Base-by-base conservation (phyloP, 2,888 invertebrate genomes). In the Melikaiella ostensackeni region DNA sequence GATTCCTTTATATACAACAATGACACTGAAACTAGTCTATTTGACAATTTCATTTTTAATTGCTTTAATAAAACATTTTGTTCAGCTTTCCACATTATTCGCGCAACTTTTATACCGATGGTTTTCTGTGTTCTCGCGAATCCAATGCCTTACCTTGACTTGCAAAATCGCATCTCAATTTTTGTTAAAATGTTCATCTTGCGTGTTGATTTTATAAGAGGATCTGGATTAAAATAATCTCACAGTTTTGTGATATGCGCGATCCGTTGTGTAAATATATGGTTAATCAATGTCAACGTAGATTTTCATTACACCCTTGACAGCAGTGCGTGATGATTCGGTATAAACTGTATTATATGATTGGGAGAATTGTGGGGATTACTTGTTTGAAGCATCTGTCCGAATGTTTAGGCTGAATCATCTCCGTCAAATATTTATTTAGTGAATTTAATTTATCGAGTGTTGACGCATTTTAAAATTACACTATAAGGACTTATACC, bases 41-140 rank as follows among this genome's bases (percentile, higher is more conserved):
- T 30, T 4, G 24, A 13, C 38, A 66, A 19, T 66, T 38, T 27
- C 30, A 70, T 70, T 70, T 70, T 70, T 50, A 70, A 70, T 70
- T 46, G 19, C n/a, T 50, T 19, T 70, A n/a, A 50, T 70, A 30
- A 27, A 11, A 50, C n/a, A 50, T 9, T 1, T 50, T 5, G 19
- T 8, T 16, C 9, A 64, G 21, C 35, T 64, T 1, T n/a, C 24
- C 6, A 38, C 21, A 35, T 64, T 64, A n/a, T n/a, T n/a, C n/a
- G n/a, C n/a, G n/a, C n/a, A n/a, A n/a, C n/a, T n/a, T n/a, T n/a
- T n/a, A n/a, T n/a, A n/a, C n/a, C n/a, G n/a, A n/a, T n/a, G n/a
- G n/a, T n/a, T n/a, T n/a, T n/a, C n/a, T n/a, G n/a, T n/a, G n/a
- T n/a, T n/a, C n/a, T n/a, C n/a, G n/a, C 21, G 33, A 63, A 63